A percentile compares a stretch with the other conserved stretches of the same genome.
phyloP scores from a whole-genome alignment of 2,888 invertebrate genomes.

The Lapara coniferarum region DNA sequence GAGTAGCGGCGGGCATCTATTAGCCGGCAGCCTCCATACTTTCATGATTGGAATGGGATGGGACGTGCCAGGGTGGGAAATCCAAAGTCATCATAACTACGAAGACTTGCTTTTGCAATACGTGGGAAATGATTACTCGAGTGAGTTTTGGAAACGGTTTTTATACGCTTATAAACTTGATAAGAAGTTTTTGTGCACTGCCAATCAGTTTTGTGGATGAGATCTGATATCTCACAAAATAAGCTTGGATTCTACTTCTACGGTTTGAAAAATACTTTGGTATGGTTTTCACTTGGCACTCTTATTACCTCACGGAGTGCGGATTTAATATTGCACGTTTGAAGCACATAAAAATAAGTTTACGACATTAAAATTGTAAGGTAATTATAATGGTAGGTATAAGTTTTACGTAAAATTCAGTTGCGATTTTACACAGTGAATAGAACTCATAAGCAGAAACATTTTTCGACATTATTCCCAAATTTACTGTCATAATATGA shows the following conservation, averaged over 20 bases:
- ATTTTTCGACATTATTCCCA: too few relatives aligned
- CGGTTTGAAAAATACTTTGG: too few relatives aligned
- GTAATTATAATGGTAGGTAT: too few relatives aligned
- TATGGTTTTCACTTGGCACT: too few relatives aligned
- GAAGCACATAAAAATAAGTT: background rate
- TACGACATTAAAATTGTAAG: too few relatives aligned
- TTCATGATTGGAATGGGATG: constrained; percentile 68
- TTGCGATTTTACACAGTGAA: too few relatives aligned
- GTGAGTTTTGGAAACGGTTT: constrained; percentile 72
- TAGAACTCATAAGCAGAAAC: too few relatives aligned
- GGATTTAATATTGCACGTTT: constrained; percentile 1
- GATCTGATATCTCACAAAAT: background rate
- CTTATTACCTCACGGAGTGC: background rate
- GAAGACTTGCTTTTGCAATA: constrained; percentile 77
- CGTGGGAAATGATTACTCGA: constrained; percentile 79
- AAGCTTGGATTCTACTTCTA: too few relatives aligned
- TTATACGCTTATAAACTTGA: background rate
- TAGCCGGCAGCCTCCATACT: constrained; percentile 89
- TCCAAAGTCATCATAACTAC: constrained; percentile 64
- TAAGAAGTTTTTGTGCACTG: background rate
- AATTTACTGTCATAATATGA: too few relatives aligned
- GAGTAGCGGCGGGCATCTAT: constrained; percentile 88
- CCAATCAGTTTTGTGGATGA: too few relatives aligned
- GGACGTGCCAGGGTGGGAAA: constrained; percentile 62
- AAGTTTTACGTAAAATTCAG: too few relatives aligned